phyloP scores from a whole-genome alignment of 2,113 vertebrate genomes.

The Lampris incognitus region DNA sequence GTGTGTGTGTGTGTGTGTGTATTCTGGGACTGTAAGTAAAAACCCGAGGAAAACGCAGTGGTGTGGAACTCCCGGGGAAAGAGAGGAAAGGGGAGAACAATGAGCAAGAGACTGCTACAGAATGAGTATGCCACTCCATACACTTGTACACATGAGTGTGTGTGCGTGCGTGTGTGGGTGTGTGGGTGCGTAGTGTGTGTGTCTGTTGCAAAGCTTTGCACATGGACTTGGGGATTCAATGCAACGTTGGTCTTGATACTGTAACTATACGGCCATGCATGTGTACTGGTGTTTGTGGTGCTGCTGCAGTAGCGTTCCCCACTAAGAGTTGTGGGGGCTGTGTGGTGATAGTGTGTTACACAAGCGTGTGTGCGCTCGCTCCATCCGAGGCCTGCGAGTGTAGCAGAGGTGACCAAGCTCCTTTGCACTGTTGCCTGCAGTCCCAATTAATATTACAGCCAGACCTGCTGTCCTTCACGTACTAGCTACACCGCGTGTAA shows the following conservation, averaged over 20 bases:
- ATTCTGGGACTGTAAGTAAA: conserved; percentile 43
- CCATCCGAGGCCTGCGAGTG: too few species aligned
- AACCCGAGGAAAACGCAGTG: conserved; percentile 58
- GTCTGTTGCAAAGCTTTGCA: neutral
- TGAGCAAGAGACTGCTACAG: neutral
- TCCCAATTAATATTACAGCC: conserved; percentile 47
- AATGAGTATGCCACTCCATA: conserved; percentile 39
- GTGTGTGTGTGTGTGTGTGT: neutral
- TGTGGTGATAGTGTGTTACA: neutral
- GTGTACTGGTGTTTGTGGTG: conserved; percentile 10
- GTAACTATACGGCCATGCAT: neutral
- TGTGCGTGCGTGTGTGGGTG: neutral
- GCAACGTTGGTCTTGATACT: neutral
- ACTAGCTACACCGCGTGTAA: conserved; percentile 52
- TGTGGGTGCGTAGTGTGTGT: neutral
- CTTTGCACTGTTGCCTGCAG: neutral
- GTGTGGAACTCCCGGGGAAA: conserved; percentile 49
- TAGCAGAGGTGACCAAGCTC: neutral
- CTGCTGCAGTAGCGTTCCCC: neutral
- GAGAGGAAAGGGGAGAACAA: conserved; percentile 21
- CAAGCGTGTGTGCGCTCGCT: too few species aligned
- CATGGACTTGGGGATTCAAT: neutral
- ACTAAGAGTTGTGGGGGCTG: neutral
- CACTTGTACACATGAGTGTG: neutral
- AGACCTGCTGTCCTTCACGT: conserved; percentile 39